A percentile compares a stretch with the other conserved stretches of the same genome.
These are phyloP conservation scores for Sparidentex hasta DNA, from an alignment of 2,797 vertebrate genomes.

Conservation along the genomic window DNA sequence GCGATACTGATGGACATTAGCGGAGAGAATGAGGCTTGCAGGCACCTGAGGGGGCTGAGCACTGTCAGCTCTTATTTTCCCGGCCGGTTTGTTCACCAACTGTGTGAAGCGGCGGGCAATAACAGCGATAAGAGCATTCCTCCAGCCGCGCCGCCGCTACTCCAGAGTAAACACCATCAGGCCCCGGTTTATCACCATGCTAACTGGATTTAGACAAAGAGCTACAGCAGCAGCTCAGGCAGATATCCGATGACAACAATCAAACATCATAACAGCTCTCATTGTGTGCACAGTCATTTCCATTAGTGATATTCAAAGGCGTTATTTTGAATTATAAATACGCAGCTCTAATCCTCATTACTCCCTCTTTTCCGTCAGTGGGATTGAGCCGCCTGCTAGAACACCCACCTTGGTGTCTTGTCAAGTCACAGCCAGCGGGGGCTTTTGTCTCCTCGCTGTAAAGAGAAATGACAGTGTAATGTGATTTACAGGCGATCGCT, in stretches of 20 bases:
- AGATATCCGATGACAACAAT: constrained; percentile 76
- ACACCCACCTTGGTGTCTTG: constrained; percentile 82
- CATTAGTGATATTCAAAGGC: constrained; percentile 78
- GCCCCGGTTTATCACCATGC: constrained; percentile 79
- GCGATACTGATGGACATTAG: constrained; percentile 84
- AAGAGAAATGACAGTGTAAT: constrained; percentile 88
- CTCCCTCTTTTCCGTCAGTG: constrained; percentile 59
- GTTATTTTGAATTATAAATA: constrained; percentile 79
- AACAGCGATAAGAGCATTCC: constrained; percentile 79
- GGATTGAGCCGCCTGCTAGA: constrained; percentile 71
- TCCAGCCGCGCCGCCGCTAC: constrained; percentile 52
- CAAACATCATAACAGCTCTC: constrained; percentile 69
- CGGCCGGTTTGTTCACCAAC: constrained; percentile 71
- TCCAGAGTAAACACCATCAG: constrained; percentile 77
- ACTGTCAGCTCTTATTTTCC: constrained; percentile 77
- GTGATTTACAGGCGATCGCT: constrained; percentile 87
- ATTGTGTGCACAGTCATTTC: constrained; percentile 70
- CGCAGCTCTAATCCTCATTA: constrained; percentile 79
- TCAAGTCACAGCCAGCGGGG: constrained; percentile 78
- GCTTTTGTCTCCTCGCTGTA: constrained; percentile 82
- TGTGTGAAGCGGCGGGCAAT: constrained; percentile 74
- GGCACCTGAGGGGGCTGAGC: constrained; percentile 69
- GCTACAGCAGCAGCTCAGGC: constrained; percentile 73
- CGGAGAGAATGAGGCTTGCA: constrained; percentile 71
- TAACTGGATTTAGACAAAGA: constrained; percentile 82